These are phyloP conservation scores for Regulus satrapa DNA, from an alignment of 2,113 vertebrate genomes.

Conservation along the genomic window DNA sequence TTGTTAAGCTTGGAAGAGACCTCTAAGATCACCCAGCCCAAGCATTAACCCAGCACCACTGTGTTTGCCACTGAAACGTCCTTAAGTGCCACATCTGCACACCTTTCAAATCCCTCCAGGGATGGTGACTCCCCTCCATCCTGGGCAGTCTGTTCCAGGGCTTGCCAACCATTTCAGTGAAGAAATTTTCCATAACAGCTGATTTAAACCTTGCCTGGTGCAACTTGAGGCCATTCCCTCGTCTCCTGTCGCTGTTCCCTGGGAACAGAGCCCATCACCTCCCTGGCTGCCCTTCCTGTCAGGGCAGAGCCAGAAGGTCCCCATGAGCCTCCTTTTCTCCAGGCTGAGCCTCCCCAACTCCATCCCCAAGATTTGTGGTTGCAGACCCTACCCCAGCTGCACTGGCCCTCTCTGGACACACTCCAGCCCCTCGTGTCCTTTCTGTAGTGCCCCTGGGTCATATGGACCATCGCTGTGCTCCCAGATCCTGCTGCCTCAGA, in stretches of 20 bases:
- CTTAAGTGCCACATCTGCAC: not conserved
- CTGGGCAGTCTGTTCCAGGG: not conserved
- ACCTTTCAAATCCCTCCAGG: not conserved
- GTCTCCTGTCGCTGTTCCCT: not conserved
- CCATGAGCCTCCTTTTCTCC: not conserved
- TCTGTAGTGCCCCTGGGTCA: not conserved
- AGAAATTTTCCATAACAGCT: not conserved
- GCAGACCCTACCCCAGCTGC: not conserved
- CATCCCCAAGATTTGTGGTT: not conserved
- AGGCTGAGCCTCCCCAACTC: not conserved
- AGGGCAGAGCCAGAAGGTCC: not conserved
- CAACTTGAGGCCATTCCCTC: accelerated
- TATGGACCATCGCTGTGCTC: accelerated
- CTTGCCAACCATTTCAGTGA: not conserved
- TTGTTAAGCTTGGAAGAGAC: not conserved
- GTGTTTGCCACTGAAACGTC: not conserved
- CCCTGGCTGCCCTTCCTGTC: not conserved
- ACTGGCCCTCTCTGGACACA: not conserved
- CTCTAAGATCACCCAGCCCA: not conserved
- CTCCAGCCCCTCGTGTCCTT: not conserved
- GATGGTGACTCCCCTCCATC: not conserved
- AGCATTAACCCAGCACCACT: not conserved
- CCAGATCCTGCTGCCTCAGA: accelerated
- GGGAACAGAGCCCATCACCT: not conserved
- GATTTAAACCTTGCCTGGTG: not conserved